Conservation (phyloP, 2,797 vertebrate species). For the Rhinogobio ventralis region DNA sequence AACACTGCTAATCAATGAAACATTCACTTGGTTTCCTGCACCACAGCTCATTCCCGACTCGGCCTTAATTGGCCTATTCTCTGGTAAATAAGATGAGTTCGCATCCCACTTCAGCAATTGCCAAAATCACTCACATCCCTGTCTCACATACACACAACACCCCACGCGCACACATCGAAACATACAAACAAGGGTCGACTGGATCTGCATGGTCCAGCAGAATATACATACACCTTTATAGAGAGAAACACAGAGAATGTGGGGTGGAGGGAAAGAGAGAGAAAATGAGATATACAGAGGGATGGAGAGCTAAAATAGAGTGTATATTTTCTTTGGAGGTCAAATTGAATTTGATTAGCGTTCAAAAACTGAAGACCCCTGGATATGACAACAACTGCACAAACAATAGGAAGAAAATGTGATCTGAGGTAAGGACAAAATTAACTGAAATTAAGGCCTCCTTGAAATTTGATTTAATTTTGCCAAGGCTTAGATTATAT, state of each 20-base stretch:
- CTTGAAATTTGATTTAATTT: conserved; percentile 56
- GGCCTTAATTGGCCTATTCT: conserved; percentile 84
- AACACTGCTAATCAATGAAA: conserved; percentile 85
- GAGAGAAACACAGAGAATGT: conserved; percentile 6
- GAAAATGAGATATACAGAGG: conserved; percentile 11
- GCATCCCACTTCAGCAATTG: conserved; percentile 76
- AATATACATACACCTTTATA: conserved; percentile 9
- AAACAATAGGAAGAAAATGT: conserved; percentile 58
- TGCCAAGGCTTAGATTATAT: conserved; percentile 55
- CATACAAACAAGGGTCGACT: conserved; percentile 50
- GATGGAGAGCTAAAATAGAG: neutral
- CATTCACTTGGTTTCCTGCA: conserved; percentile 84
- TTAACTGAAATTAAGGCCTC: conserved; percentile 57
- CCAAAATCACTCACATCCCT: conserved; percentile 54
- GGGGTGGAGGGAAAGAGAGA: neutral
- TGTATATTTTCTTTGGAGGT: conserved; percentile 42
- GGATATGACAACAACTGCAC: conserved; percentile 52
- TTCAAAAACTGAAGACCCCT: conserved; percentile 44
- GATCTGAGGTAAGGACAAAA: conserved; percentile 48
- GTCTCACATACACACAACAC: conserved; percentile 9
- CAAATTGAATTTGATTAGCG: conserved; percentile 57
- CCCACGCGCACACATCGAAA: conserved; percentile 34
- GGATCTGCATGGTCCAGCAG: conserved; percentile 10
- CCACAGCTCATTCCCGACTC: conserved; percentile 73
- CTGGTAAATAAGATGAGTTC: conserved; percentile 78